phyloP scores from a whole-genome alignment of 2,888 invertebrate species.

The Drosophila cyrtoloma region DNA sequence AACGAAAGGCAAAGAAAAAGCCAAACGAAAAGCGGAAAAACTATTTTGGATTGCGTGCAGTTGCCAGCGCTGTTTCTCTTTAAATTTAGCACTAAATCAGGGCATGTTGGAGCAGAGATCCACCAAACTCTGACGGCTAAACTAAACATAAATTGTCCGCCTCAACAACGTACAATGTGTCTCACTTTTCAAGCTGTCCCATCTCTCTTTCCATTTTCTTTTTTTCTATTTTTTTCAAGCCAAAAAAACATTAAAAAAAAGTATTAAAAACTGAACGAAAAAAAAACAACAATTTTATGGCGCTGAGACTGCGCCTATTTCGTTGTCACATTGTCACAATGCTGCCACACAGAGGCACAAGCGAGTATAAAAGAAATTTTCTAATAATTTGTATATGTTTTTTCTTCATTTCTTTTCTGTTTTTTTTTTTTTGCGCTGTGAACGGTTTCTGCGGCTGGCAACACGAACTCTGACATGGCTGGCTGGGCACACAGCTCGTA shows the following conservation, averaged over 20 bases:
- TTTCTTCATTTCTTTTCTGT: slow-evolving; percentile 4
- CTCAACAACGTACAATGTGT: slow-evolving; percentile 62
- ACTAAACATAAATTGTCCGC: slow-evolving; percentile 72
- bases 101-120: slow-evolving; percentile 61
- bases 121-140: slow-evolving; percentile 55
- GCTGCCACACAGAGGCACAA: slow-evolving; percentile 19
- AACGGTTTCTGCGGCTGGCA: slow-evolving; percentile 67
- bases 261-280: not conserved
- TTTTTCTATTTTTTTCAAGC: not conserved
- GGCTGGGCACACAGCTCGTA: slow-evolving; percentile 44
- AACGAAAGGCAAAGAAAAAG: slow-evolving; percentile 1
- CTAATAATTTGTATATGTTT: slow-evolving; percentile 61
- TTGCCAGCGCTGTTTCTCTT: slow-evolving; percentile 35
- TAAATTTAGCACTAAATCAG: slow-evolving; percentile 83
- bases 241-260: slow-evolving; percentile 4
- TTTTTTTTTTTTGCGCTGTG: not conserved
- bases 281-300: slow-evolving; percentile 53
- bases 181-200: slow-evolving; percentile 62
- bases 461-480: slow-evolving; percentile 70
- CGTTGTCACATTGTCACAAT: slow-evolving; percentile 63
- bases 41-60: slow-evolving; percentile 48
- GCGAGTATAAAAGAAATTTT: slow-evolving; percentile 52
- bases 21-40: slow-evolving; percentile 19
- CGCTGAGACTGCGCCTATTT: slow-evolving; percentile 60
- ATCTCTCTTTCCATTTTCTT: slow-evolving; percentile 10